phyloP scores from a whole-genome alignment of 2,113 vertebrate species.

The Sorex araneus region DNA sequence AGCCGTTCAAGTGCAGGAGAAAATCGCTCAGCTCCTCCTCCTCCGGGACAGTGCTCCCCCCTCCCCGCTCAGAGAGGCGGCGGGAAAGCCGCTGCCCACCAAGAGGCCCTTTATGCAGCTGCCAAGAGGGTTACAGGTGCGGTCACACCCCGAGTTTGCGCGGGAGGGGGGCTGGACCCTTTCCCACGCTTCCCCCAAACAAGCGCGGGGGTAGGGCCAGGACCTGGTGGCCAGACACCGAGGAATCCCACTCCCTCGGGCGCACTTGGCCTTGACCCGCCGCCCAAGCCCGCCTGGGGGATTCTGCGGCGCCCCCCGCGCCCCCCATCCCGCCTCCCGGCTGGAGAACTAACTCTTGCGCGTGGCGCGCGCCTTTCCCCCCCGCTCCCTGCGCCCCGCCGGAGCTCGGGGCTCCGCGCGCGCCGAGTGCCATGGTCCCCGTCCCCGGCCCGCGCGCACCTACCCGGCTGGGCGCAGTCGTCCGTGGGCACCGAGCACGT shows the following conservation, averaged over 20 bases:
- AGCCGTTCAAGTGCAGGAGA: background rate
- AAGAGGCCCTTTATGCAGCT: background rate
- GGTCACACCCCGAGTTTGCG: background rate
- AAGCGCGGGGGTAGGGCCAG: background rate
- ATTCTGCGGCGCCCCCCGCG: background rate
- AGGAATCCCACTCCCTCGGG: background rate
- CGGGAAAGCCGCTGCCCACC: background rate
- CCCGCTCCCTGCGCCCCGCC: background rate
- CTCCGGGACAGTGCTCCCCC: background rate
- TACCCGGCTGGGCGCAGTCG: constrained; percentile 89
- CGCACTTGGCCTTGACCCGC: constrained; percentile 10
- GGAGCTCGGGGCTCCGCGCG: background rate
- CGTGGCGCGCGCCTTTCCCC: background rate
- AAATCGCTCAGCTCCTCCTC: background rate
- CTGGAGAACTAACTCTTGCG: background rate
- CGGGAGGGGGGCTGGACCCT: background rate
- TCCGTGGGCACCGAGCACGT: constrained; percentile 87
- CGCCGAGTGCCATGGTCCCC: background rate
- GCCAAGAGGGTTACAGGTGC: background rate
- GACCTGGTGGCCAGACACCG: background rate
- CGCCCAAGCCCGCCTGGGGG: background rate
- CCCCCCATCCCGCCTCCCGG: too few species aligned
- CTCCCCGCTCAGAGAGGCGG: background rate
- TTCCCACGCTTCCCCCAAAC: background rate
- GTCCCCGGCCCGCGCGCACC: constrained; percentile 60